Evolutionary conservation across 2,797 vertebrate genomes (phyloP), one percentile per base, ranked within the genome.

Genomic region (Melanitta fusca): DNA sequence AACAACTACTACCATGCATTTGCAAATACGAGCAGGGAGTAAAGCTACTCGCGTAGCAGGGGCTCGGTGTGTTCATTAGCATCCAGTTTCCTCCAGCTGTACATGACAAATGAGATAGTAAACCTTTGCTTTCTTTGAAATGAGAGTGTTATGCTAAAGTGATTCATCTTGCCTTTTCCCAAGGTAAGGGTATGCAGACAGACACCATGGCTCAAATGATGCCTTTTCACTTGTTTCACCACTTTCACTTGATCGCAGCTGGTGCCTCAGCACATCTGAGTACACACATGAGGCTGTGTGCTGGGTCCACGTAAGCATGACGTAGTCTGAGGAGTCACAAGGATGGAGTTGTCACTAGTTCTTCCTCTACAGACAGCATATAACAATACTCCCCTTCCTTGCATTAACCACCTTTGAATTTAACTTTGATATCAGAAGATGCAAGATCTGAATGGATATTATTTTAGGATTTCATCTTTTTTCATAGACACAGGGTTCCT

Each of bases 281-380:
- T 45, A n/a, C n/a, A 25, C 30, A 13, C 11, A 17, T 43, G 22
- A 41, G 34, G 38, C 27, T 32, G 38, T 0, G 0, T 24, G 8
- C 45, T 4, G 57, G 39, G 51, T 2, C 19, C 36, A 19, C 5
- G 16, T 11, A 14, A 69, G 34, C 15, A 22, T 1, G 1, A 12
- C 15, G 4, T 75, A 28, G 10, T 13, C 39, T 53, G 13, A 36
- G 14, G 19, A 1, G 1, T 49, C 18, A 72, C 18, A 72, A 54
- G 10, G 21, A 41, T 14, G 7, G 24, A 70, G 18, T 18, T 56
- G 39, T 22, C n/a, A 41, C 30, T 6, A 71, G 14, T 34, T 75
- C 58, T 65, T 45, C 34, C 45, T 71, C 24, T 47, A 57, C 4
- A 51, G 6, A 17, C 18, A 30, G 12, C 6, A 10, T 3, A 20